Evolutionary conservation across 2,113 vertebrate species (phyloP), one percentile per base, ranked within the genome.

Genomic region (Laterallus jamaicensis): DNA sequence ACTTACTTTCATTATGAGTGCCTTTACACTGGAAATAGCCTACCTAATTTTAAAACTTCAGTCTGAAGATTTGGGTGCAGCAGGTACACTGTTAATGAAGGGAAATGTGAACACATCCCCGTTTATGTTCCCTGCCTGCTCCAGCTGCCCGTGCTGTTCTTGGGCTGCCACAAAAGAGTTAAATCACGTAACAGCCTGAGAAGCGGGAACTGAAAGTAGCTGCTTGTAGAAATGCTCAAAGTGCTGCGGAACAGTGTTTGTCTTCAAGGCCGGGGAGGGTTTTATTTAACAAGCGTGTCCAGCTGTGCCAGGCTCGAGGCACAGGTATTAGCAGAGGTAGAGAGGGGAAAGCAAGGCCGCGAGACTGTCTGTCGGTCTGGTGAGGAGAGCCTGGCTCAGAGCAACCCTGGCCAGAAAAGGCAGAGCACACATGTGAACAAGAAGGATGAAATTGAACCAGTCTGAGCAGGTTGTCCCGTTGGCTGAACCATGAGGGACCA

Each of bases 161-260:
- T 2, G 2, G 68, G 66, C 77, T 2, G 50, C 70, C 2, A 0
- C 71, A 44, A 59, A 96, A 95, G 92, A 93, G 94, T 95, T 94
- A 96, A 96, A 93, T 91, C 85, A 49, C 17, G 5, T 74, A 92
- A 83, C 75, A 0, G 11, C 68, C 82, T 92, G 92, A 95, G 92
- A 97, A 97, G 96, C 63, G 88, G 89, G 94, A 97, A 97, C 92
- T 0, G 84, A 96, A 97, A 96, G 91, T 80, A 76, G 67, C 79
- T 59, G 81, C 96, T 71, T 85, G 91, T 92, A 80, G 85, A 91
- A 84, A 82, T 24, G 59, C 54, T 93, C 50, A 5, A 26, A 66
- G 73, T 10, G 64, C 82, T 82, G 83, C 32, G 67, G 76, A 47
- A 83, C 49, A 13, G 39, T 1, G 2, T 58, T 86, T 81, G 91